Base-by-base conservation (phyloP, 2,797 vertebrate genomes). In the Rousettus madagascariensis region DNA sequence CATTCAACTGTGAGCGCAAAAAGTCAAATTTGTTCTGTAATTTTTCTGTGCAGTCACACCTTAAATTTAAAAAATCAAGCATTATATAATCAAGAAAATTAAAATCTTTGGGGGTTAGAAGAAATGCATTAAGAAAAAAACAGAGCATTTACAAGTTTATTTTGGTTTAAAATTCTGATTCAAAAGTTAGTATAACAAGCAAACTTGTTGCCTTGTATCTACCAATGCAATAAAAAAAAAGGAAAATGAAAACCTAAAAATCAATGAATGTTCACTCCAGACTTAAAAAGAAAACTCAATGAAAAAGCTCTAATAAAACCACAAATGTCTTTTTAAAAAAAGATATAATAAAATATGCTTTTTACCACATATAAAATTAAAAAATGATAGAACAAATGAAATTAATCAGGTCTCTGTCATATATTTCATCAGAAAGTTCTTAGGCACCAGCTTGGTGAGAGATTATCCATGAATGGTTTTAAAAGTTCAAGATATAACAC, bases 1-100 rank as follows among this genome's bases (percentile, higher is more conserved):
- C 99, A 91, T 99, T 99, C 98, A 99, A 98, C 68, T 99, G 99
- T 96, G 98, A 98, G 93, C 99, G 98, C 96, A 99, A 98, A 98
- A 99, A 99, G 95, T 99, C 99, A 97, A 99, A 99, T 98, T 99
- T 99, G 96, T 98, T 98, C 97, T 99, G 99, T 98, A 99, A 98
- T 97, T 99, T 98, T 98, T 99, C 99, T 96, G 99, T 99, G 98
- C 99, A 99, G 98, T 99, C 99, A 98, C 99, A 99, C 98, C 99
- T 99, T 98, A 98, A 98, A 97, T 59, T 95, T 85, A 96, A 90
- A 94, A 90, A 89, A 95, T 53, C 24, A 93, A 87, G 97, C 46
- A 86, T 93, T 89, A 97, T 63, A 77, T 36, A 24, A 94, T 57
- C 97, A 91, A 98, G 49, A 97, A 97, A 93, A 63, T 85, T 68